Evolutionary conservation across 1,140 invertebrate species (phyloP).

Genomic region (Campoletis sonorensis): DNA sequence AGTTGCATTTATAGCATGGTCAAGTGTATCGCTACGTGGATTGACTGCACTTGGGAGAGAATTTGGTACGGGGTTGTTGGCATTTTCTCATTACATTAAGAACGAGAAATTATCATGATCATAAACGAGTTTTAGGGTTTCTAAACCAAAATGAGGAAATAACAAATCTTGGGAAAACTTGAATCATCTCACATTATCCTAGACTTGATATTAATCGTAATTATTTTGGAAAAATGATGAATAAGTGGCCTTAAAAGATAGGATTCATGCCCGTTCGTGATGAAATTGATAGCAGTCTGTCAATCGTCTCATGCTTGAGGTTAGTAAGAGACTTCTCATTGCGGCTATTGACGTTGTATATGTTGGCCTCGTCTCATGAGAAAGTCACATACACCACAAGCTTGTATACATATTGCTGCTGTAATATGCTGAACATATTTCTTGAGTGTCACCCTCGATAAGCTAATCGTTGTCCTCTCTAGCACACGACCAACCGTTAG

Average conservation of each 20-base stretch:
- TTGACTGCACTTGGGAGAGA: neutral
- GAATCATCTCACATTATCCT: too few relatives aligned
- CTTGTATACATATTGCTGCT: neutral
- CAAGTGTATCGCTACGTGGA: neutral
- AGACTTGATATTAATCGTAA: too few relatives aligned
- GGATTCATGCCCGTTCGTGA: too few relatives aligned
- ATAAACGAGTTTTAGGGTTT: too few relatives aligned
- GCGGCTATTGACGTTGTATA: neutral
- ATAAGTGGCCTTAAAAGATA: too few relatives aligned
- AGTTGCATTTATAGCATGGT: neutral
- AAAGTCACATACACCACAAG: neutral
- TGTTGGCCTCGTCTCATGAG: neutral
- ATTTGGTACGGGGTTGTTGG: neutral
- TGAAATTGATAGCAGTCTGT: neutral
- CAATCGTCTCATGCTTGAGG: neutral
- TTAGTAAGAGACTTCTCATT: neutral
- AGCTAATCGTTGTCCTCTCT: neutral
- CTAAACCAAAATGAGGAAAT: too few relatives aligned
- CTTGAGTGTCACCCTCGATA: slow-evolving; percentile 14
- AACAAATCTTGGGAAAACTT: too few relatives aligned
- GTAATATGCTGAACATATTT: neutral
- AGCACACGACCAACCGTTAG: slow-evolving; percentile 4
- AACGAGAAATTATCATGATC: neutral
- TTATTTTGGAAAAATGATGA: too few relatives aligned
- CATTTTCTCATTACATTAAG: neutral